Conservation (phyloP, 2,797 vertebrate genomes). For the Peromyscus melanophrys region DNA sequence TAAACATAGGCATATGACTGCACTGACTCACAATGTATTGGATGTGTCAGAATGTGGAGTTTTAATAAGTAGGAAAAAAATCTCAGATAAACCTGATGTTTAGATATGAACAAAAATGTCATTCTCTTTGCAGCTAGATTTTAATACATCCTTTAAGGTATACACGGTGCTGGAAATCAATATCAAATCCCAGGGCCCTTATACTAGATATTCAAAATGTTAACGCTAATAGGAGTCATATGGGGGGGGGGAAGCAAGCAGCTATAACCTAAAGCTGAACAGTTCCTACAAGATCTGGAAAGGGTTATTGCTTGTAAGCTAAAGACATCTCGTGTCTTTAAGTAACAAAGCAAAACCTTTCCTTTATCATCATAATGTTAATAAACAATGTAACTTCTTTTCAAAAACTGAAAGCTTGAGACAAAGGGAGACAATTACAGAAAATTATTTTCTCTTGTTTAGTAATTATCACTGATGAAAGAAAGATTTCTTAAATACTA, state of each 20-base stretch:
- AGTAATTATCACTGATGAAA: constrained; percentile 91
- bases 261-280: constrained; percentile 85
- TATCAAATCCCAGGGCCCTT: constrained; percentile 88
- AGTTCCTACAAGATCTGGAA: constrained; percentile 87
- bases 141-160: constrained; percentile 88
- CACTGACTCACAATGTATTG: constrained; percentile 84
- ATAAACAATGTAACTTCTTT: constrained; percentile 83
- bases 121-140: constrained; percentile 87
- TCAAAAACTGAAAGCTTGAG: constrained; percentile 85
- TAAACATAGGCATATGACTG: constrained; percentile 72
- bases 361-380: constrained; percentile 83
- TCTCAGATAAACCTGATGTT: constrained; percentile 86
- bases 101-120: constrained; percentile 88
- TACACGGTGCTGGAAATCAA: constrained; percentile 89
- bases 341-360: constrained; percentile 83
- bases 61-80: constrained; percentile 86
- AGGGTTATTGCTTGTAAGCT: constrained; percentile 87
- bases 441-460: constrained; percentile 90
- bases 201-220: constrained; percentile 89
- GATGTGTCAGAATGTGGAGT: constrained; percentile 80
- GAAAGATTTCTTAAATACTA: constrained; percentile 90
- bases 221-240: constrained; percentile 87
- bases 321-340: constrained; percentile 87
- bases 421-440: constrained; percentile 85
- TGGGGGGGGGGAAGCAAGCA: constrained; percentile 31